These are phyloP conservation scores for Euborellia annulipes DNA, from an alignment of 1,140 invertebrate genomes.

Conservation along the genomic window DNA sequence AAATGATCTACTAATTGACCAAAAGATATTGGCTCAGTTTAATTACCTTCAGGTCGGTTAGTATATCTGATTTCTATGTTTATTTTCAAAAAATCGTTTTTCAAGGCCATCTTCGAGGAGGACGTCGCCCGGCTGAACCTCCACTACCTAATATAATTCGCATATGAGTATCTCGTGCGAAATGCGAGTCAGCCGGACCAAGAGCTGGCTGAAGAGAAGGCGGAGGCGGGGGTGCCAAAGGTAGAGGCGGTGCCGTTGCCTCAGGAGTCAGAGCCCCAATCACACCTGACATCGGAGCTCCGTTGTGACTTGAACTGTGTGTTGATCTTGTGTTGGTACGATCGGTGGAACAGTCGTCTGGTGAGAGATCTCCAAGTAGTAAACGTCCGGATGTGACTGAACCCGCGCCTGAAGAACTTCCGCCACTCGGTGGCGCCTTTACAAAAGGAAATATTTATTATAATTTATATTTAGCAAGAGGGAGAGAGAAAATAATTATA, in stretches of 20 bases:
- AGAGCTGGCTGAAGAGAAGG: too few species aligned
- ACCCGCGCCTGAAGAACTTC: not conserved
- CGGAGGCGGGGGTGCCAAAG: too few species aligned
- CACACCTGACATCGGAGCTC: constrained; percentile 11
- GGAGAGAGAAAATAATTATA: too few species aligned
- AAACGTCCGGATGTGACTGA: not conserved
- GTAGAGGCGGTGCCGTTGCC: constrained; percentile 25
- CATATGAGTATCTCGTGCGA: constrained; percentile 78
- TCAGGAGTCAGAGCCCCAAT: constrained; percentile 23
- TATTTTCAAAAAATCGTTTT: too few species aligned
- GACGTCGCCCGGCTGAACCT: constrained; percentile 30
- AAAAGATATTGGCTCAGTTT: too few species aligned
- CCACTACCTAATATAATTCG: constrained; percentile 65
- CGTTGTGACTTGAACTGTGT: constrained; percentile 14
- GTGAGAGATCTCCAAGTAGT: not conserved
- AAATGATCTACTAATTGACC: too few species aligned
- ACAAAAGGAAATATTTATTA: too few species aligned
- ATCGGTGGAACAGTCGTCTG: constrained; percentile 2
- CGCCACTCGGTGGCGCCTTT: too few species aligned
- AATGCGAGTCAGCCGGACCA: constrained; percentile 39
- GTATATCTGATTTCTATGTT: too few species aligned
- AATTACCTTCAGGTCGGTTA: too few species aligned
- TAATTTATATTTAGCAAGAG: too few species aligned
- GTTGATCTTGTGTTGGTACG: not conserved
- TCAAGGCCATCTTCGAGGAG: constrained; percentile 12